Evolutionary conservation across 2,888 invertebrate genomes (phyloP).

Genomic region (Teleogryllus oceanicus): DNA sequence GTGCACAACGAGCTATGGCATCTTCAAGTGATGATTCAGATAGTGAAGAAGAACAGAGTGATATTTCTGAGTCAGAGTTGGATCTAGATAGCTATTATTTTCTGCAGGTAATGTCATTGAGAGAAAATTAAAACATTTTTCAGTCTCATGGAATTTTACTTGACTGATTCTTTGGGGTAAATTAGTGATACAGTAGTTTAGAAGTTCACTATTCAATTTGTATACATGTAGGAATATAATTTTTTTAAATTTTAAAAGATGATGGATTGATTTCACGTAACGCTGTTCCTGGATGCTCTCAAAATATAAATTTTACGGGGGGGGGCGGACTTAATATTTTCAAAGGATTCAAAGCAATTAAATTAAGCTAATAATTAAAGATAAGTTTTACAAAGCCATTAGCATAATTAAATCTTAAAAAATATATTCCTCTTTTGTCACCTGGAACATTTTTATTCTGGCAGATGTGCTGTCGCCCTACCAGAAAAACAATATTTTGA

Average conservation of each 20-base stretch:
- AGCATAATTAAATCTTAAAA: no score
- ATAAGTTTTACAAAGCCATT: background rate
- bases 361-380: background rate
- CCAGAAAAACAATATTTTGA: no score
- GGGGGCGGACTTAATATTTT: background rate
- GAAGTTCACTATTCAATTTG: no score
- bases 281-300: no score
- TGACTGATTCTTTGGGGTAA: background rate
- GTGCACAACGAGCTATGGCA: slow-evolving; percentile 48
- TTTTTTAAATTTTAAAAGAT: no score
- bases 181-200: no score
- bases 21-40: slow-evolving; percentile 78
- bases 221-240: no score
- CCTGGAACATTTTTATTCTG: no score
- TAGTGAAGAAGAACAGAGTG: slow-evolving; percentile 78
- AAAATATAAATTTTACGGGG: background rate
- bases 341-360: background rate
- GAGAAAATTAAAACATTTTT: background rate
- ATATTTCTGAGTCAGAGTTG: slow-evolving; percentile 58
- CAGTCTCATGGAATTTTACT: background rate
- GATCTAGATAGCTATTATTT: slow-evolving; percentile 89
- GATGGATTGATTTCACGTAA: no score
- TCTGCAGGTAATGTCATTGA: slow-evolving; percentile 48
- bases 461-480: no score
- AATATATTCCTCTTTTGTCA: no score